Evolutionary conservation across 1,140 invertebrate genomes (phyloP).

Genomic region (Trichoplusia ni): DNA sequence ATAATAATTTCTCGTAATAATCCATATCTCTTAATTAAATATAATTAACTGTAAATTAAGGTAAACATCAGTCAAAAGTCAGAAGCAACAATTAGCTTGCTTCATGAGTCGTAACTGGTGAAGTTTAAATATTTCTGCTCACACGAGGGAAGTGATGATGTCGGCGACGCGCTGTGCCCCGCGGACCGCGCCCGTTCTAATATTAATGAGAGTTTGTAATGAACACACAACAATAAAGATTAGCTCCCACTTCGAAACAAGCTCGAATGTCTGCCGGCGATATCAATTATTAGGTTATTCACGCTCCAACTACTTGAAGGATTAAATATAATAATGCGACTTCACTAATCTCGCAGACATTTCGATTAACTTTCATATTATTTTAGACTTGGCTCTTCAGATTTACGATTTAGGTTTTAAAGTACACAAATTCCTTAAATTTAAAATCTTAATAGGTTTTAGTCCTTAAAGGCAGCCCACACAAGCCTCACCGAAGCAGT

Average conservation of each 20-base stretch:
- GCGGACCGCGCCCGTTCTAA: background rate
- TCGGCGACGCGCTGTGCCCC: background rate
- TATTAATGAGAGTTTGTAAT: conserved; percentile 2
- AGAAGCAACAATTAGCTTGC: too few species aligned
- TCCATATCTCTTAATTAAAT: too few species aligned
- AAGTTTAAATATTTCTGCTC: background rate
- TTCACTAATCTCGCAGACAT: background rate
- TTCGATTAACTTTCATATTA: background rate
- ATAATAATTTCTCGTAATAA: too few species aligned
- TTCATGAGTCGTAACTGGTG: background rate
- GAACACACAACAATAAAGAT: background rate
- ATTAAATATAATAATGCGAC: too few species aligned
- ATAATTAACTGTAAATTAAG: too few species aligned
- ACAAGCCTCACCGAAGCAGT: too few species aligned
- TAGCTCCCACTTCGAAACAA: background rate
- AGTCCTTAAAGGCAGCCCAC: too few species aligned
- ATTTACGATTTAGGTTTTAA: background rate
- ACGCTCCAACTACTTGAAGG: background rate
- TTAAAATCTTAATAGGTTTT: background rate
- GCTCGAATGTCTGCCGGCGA: background rate
- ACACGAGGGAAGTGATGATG: background rate
- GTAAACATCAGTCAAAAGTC: too few species aligned
- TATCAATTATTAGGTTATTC: background rate
- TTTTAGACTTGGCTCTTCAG: background rate
- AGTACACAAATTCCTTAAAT: background rate